Percentiles rank a stretch among this genome's conserved stretches.
phyloP scores from a whole-genome alignment of 2,888 invertebrate genomes.

The Odontothrips loti region DNA sequence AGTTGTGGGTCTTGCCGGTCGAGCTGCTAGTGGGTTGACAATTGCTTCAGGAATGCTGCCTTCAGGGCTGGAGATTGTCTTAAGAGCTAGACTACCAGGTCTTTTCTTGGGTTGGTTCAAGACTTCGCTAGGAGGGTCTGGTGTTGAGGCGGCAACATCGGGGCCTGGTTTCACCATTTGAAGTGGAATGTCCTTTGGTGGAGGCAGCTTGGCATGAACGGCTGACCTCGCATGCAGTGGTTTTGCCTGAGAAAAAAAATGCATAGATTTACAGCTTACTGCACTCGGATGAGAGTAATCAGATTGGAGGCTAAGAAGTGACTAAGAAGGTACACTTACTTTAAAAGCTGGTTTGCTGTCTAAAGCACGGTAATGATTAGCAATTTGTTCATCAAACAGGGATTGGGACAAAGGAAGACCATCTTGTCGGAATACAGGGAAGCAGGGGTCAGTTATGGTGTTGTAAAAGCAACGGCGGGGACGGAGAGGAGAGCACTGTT shows the following conservation, averaged over 20 bases:
- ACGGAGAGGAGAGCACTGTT: neutral
- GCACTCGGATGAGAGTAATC: neutral
- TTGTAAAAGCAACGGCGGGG: conserved; percentile 49
- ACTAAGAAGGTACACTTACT: neutral
- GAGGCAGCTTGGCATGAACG: neutral
- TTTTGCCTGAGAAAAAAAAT: neutral
- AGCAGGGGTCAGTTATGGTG: conserved; percentile 73
- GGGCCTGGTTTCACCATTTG: neutral
- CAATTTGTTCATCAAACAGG: conserved; percentile 65
- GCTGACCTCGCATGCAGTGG: neutral
- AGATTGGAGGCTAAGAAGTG: neutral
- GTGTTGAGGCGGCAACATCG: neutral
- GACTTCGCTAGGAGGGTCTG: neutral
- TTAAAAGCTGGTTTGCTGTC: conserved; percentile 42
- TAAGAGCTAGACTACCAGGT: neutral
- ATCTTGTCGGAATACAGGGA: conserved; percentile 70
- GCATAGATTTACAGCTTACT: neutral
- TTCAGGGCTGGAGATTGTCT: conserved; percentile 11
- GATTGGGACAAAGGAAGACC: conserved; percentile 69
- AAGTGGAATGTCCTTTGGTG: neutral
- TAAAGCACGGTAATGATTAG: conserved; percentile 59
- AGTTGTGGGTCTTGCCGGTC: neutral
- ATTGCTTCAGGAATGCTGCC: neutral
- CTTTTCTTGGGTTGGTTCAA: neutral
- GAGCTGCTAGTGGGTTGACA: neutral